Base-by-base conservation (phyloP, 2,888 invertebrate genomes). In the Orthosia incerta region DNA sequence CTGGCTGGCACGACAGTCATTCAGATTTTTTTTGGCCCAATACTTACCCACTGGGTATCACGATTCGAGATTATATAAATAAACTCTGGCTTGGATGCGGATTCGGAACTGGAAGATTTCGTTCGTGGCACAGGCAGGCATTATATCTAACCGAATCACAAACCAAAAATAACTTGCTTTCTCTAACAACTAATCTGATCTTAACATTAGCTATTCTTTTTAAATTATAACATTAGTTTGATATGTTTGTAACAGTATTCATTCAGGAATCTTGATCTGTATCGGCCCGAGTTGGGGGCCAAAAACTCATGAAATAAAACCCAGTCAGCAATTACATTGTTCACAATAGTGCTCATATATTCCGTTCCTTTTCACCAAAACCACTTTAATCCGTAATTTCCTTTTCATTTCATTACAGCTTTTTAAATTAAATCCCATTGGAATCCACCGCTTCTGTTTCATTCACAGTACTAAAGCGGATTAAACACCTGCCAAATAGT, bases 401-500 rank as follows among this genome's bases (percentile, higher is more conserved):
- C 48, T 63, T 71, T 70, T 66, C 65, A 63, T 66, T 80, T n/a
- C 31, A 56, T 77, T 79, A 80, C 46, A 66, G 55, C 48, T 57
- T 67, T 67, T 64, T 16, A 73, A 80, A 71, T 71, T 71, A 55
- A 80, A 78, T 74, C 74, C 51, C 50, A 64, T 64, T n/a, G 67
- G 60, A 65, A 68, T 56, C 26, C 53, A 60, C 51, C 48, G 57
- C 60, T 67, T 62, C 55, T 69, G 75, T 76, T 69, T 59, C 67
- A 61, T 82, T 81, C 51, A 63, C 67, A 51, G 46, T 48, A 57
- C 20, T 62, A 61, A 77, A 82, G 70, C 67, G 83, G 83, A 82
- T 80, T 80, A 82, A 78, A 82, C 83, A 82, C 83, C 80, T 82
- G 82, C 66, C 70, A 67, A 78, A 79, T 80, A 71, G 82, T 61